Evolutionary conservation across 1,140 invertebrate species (phyloP).

Genomic region (Steinernema feltiae): DNA sequence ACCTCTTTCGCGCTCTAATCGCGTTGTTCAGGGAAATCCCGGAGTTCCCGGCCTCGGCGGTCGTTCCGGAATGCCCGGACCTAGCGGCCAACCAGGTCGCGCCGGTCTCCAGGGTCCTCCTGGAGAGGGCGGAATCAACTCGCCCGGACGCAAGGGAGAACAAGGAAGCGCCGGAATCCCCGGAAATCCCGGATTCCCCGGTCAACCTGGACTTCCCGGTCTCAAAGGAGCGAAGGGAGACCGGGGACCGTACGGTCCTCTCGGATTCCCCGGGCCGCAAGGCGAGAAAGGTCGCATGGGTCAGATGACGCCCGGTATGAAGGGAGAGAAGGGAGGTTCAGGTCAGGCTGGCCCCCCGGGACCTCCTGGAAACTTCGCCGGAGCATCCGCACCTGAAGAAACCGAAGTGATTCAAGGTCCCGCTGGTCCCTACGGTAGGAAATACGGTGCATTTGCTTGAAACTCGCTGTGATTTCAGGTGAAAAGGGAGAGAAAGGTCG

Average conservation of each 20-base stretch:
- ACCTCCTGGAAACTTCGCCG: conserved; percentile 38
- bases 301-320: conserved; percentile 50
- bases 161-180: conserved; percentile 42
- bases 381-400: conserved; percentile 48
- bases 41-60: conserved; percentile 49
- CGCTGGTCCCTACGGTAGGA: conserved; percentile 34
- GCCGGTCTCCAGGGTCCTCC: conserved; percentile 44
- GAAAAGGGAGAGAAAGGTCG: conserved; percentile 56
- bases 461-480: conserved; percentile 20
- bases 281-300: conserved; percentile 53
- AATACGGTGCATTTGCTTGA: background rate
- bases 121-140: conserved; percentile 54
- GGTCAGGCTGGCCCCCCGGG: conserved; percentile 47
- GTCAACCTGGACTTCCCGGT: conserved; percentile 38
- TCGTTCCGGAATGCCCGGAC: conserved; percentile 34
- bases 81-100: conserved; percentile 36
- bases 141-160: conserved; percentile 49
- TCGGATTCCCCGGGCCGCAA: conserved; percentile 50
- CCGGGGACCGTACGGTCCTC: conserved; percentile 47
- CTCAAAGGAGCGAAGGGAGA: conserved; percentile 54
- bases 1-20: background rate
- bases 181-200: conserved; percentile 40
- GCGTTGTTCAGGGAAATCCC: conserved; percentile 39
- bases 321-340: conserved; percentile 53
- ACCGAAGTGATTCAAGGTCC: conserved; percentile 56